These are phyloP conservation scores for Pelochelys cantorii DNA, from an alignment of 2,797 vertebrate species.

Conservation along the genomic window DNA sequence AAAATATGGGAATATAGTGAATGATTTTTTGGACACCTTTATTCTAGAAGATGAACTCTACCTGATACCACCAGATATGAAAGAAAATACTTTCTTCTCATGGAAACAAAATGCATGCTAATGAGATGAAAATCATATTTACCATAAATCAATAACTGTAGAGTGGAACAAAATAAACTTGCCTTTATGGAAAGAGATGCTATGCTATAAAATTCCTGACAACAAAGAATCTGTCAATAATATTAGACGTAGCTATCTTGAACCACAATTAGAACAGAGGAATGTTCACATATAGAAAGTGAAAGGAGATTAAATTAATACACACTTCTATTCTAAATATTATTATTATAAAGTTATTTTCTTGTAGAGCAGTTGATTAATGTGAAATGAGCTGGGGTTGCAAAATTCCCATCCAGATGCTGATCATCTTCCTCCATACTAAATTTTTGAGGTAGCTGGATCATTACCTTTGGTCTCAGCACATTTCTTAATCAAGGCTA, in stretches of 20 bases:
- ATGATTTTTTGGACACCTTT: background rate
- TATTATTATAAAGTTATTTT: background rate
- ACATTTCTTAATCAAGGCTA: background rate
- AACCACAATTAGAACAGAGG: background rate
- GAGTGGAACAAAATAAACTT: background rate
- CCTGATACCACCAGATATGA: background rate
- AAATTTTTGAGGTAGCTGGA: background rate
- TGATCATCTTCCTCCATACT: background rate
- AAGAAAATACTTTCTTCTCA: background rate
- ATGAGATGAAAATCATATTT: background rate
- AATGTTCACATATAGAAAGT: background rate
- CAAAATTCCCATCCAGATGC: background rate
- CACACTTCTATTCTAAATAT: background rate
- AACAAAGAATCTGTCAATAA: background rate
- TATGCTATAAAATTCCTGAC: background rate
- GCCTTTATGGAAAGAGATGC: background rate
- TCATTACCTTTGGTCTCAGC: background rate
- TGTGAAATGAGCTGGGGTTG: background rate
- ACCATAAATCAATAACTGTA: fast-evolving
- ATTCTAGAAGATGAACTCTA: background rate
- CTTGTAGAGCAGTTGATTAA: background rate
- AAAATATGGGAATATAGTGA: background rate
- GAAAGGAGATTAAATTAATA: background rate
- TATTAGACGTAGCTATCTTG: background rate
- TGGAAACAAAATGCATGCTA: background rate